Conservation (phyloP, 2,797 vertebrate species). For the Epinephelus coioides region DNA sequence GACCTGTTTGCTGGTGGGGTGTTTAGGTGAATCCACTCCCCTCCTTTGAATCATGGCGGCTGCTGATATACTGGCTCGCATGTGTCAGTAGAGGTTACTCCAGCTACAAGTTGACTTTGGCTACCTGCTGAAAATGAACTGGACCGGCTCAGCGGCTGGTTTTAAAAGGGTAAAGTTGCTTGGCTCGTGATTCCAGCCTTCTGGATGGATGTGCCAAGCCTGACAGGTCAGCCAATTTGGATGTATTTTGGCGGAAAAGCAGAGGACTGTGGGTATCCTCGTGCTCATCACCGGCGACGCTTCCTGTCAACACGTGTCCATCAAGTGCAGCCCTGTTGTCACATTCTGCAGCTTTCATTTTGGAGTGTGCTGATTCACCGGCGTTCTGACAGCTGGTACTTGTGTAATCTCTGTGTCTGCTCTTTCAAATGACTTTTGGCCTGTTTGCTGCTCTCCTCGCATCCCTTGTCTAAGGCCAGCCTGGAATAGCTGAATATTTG, state of each 20-base stretch:
- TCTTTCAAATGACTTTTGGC: constrained; percentile 79
- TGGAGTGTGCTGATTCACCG: constrained; percentile 80
- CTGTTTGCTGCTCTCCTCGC: constrained; percentile 61
- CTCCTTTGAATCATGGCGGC: not conserved
- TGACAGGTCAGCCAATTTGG: constrained; percentile 77
- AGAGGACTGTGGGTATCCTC: constrained; percentile 65
- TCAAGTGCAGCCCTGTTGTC: constrained; percentile 73
- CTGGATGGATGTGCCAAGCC: constrained; percentile 36
- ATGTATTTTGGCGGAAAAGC: constrained; percentile 67
- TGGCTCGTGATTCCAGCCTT: constrained; percentile 36
- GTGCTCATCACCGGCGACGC: constrained; percentile 47
- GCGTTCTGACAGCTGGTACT: constrained; percentile 78
- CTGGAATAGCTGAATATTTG: constrained; percentile 42
- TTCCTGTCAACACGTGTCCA: constrained; percentile 78
- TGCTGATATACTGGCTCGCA: not conserved
- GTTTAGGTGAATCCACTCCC: not conserved
- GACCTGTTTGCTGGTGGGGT: not conserved
- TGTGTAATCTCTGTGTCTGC: constrained; percentile 82
- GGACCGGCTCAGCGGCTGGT: constrained; percentile 31
- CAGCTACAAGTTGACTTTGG: constrained; percentile 52
- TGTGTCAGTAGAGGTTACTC: constrained; percentile 26
- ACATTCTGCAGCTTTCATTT: constrained; percentile 79
- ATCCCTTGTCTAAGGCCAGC: constrained; percentile 12
- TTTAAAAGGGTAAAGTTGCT: constrained; percentile 55
- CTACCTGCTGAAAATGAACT: constrained; percentile 46